These are phyloP conservation scores for Hypselothyrea guttata DNA, from an alignment of 2,888 invertebrate genomes.

Conservation along the genomic window DNA sequence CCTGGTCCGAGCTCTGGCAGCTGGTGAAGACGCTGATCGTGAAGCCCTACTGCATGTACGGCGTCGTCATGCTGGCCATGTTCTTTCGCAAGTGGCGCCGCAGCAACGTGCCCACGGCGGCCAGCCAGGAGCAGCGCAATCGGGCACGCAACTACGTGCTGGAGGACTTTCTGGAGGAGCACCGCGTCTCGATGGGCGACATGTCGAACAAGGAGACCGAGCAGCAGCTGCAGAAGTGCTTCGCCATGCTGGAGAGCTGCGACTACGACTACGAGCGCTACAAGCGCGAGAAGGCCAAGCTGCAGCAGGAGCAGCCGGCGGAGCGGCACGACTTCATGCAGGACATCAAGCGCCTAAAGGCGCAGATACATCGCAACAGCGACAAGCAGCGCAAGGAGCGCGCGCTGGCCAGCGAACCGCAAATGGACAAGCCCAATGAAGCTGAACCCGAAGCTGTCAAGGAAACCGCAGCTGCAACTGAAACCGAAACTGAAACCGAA, in stretches of 20 bases:
- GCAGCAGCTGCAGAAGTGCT: constrained; percentile 75
- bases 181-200: constrained; percentile 79
- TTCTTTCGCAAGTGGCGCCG: constrained; percentile 81
- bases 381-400: constrained; percentile 72
- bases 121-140: constrained; percentile 75
- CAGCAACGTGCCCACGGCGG: constrained; percentile 58
- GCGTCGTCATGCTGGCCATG: constrained; percentile 80
- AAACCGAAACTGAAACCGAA: constrained; percentile 2
- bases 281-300: constrained; percentile 74
- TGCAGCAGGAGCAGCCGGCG: constrained; percentile 67
- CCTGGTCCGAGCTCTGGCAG: constrained; percentile 78
- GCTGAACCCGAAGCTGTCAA: neutral
- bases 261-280: constrained; percentile 80
- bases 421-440: neutral
- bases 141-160: constrained; percentile 84
- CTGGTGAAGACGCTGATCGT: constrained; percentile 80
- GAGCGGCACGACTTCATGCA: constrained; percentile 79
- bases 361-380: constrained; percentile 78
- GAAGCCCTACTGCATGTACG: constrained; percentile 81
- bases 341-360: constrained; percentile 79
- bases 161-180: constrained; percentile 83
- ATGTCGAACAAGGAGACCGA: constrained; percentile 80
- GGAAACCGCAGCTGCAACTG: neutral
- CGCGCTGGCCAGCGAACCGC: constrained; percentile 25
- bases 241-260: constrained; percentile 77